Base-by-base conservation (phyloP, 2,797 vertebrate genomes). In the Silurus aristotelis region DNA sequence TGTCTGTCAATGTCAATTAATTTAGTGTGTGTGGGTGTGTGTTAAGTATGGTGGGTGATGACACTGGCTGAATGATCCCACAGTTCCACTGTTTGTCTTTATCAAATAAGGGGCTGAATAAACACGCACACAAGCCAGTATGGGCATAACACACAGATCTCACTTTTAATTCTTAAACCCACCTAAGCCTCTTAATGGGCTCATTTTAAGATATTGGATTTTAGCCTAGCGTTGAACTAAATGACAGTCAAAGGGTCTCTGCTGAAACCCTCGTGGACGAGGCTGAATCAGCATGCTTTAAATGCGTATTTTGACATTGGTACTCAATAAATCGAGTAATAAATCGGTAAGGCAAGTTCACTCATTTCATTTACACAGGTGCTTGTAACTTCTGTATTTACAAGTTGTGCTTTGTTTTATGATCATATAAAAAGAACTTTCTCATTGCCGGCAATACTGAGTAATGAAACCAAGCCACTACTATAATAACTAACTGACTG, bases 1-100 rank as follows among this genome's bases (percentile, higher is more conserved):
- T 84, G 85, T 90, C 85, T 90, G 86, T 89, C 87, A 88, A 14
- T 88, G 66, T 88, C 85, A 83, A 76, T 89, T 89, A 87, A 90
- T 89, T 87, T 80, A 63, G 46, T 82, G 78, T 55, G 46, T 76
- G 67, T 58, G 85, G 38, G 85, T 85, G 86, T 83, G 84, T 13
- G 46, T 72, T 75, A 31, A 27, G 55, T 71, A 58, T 52, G 71
- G 64, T 85, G 87, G 84, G 83, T 84, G 87, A 84, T 89, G 86
- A 90, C 83, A 84, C 52, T 22, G 25, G 52, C 25, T 88, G 84
- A 85, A 86, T 85, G 66, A 48, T 82, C 71, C 71, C 25, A 63
- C 25, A 56, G 46, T 60, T 70, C 70, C 60, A 86, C 73, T 85
- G 86, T 86, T 87, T 87, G 84, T 81, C 72, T 75, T 85, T 31